Base-by-base conservation (phyloP, 2,113 vertebrate genomes). In the Octodon degus region DNA sequence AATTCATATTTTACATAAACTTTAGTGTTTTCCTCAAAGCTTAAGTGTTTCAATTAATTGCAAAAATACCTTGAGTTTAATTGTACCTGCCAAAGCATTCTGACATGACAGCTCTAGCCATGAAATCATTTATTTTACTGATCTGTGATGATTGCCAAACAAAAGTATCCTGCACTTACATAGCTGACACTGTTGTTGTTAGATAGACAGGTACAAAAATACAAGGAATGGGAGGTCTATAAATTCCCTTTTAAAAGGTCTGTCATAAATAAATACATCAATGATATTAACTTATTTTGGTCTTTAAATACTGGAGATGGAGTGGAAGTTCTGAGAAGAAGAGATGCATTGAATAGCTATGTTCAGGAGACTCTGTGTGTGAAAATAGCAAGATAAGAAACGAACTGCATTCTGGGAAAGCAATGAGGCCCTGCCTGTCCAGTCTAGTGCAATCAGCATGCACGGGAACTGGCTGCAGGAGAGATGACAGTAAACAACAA, bases 11-110 rank as follows among this genome's bases (percentile, higher is more conserved):
- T 22, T 53, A 20, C 22, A 53, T 24, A 86, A 53, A 72, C 30
- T 65, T n/a, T 79, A 40, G 25, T n/a, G 82, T 53, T 72, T 90
- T 70, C 94, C 32, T 60, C 34, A 93, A 67, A 7, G 83, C 16
- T 13, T 63, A 67, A 94, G 53, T 32, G 43, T 82, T 90, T 93
- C 63, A 43, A 22, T 17, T 84, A 60, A 65, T 53, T 17, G n/a
- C 55, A 90, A 80, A 79, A 58, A 77, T 22, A 68, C 40, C 76
- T 37, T 13, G 40, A 79, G 60, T 80, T 93, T 90, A 6, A 0
- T 87, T 90, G 90, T n/a, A 94, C 72, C 24, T 50, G 67, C n/a
- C 1, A 92, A 79, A 77, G 5, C 67, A 87, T 83, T 70, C 76
- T 87, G 50, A 34, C 11, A 68, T 70, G 87, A 76, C 68, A 60